Percentiles rank a stretch among this genome's conserved stretches.
Conservation (phyloP, 2,797 vertebrate species). For the Margarornis squamiger region DNA sequence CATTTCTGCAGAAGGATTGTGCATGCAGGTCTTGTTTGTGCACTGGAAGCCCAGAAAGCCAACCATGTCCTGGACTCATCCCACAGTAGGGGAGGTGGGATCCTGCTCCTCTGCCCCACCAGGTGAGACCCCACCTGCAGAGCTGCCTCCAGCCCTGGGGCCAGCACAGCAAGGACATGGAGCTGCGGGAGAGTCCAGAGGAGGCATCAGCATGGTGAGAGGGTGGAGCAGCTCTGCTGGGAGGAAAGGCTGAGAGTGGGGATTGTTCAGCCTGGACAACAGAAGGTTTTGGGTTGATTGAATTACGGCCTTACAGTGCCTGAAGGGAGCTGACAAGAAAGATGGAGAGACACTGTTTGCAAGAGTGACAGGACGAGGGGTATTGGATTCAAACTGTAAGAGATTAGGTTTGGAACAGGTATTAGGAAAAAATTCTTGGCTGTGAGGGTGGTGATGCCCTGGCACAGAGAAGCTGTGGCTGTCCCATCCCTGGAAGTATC, state of each 20-base stretch:
- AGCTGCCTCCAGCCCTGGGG: neutral
- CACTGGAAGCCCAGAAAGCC: neutral
- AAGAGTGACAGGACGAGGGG: neutral
- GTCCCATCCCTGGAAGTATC: neutral
- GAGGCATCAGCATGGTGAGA: neutral
- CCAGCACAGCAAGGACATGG: neutral
- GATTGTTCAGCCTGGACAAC: neutral
- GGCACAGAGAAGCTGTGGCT: neutral
- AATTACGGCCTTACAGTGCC: neutral
- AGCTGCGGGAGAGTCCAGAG: neutral
- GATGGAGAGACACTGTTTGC: accelerated
- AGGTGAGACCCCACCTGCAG: neutral
- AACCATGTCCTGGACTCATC: neutral
- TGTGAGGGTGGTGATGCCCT: neutral
- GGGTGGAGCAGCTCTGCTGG: neutral
- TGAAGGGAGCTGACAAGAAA: neutral
- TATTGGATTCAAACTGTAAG: neutral
- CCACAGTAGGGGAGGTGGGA: too few species aligned
- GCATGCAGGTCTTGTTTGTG: neutral
- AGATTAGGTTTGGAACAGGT: neutral
- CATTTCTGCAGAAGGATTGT: neutral
- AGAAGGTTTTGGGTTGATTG: neutral
- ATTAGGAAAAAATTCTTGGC: neutral
- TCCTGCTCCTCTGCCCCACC: neutral
- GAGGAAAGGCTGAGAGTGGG: neutral